Base-by-base conservation (phyloP, 2,888 invertebrate species). In the Tetragonisca angustula region DNA sequence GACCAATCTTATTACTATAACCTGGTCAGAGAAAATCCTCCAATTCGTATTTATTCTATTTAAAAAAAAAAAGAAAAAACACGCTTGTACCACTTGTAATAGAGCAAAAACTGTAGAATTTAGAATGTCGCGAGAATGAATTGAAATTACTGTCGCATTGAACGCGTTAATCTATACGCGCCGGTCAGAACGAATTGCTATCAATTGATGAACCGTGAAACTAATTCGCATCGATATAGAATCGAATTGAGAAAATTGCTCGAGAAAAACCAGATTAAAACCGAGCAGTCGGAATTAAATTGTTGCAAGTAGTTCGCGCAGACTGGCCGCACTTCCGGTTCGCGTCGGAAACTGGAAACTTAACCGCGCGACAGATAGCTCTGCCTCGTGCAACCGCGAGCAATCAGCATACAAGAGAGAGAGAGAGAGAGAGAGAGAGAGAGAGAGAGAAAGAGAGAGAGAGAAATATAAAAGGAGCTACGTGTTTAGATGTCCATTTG, bases 401-500 rank as follows among this genome's bases (percentile, higher is more conserved):
- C 79, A 86, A 79, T 87, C 85, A 89, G 81, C 82, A 54, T 85
- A 76, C 56, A 68, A 83, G 43, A 87, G 71, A 74, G 36, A 36
- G 36, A 36, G 32, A 32, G 4, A 32, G 27, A 27, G 27, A 27
- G 2, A 27, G 27, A 27, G 27, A 27, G 27, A 27, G 2, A 27
- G 27, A 27, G 36, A 36, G 36, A 36, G 36, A 36, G 5, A 36
- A 0, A 36, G 36, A 36, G 2, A 27, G 27, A 36, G 9, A 36
- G 9, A 88, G 87, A 87, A 72, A 87, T 80, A n/a, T n/a, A 56
- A 56, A 86, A 88, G 86, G 79, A 86, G 87, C 88, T 90, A 91
- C 90, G 90, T 91, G 88, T 87, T 69, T 56, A 91, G 89, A 89
- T 90, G 89, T 90, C 91, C 91, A 88, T 81, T 91, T 86, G 85